These are phyloP conservation scores for Coracopsis vasa DNA, from an alignment of 2,113 vertebrate genomes.

Conservation along the genomic window DNA sequence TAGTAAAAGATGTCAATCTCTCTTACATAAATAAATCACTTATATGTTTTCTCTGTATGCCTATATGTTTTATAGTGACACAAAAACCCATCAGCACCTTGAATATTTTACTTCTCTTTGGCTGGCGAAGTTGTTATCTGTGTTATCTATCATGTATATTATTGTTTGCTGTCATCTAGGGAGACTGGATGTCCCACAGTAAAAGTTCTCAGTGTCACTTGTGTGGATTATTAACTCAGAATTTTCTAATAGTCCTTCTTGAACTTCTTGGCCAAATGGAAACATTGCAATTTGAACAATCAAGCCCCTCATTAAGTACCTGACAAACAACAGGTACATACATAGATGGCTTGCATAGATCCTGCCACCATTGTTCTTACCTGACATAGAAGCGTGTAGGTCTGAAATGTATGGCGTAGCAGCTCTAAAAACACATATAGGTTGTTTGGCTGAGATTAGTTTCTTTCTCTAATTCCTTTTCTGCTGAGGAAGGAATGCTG, in stretches of 20 bases:
- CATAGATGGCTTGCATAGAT: neutral
- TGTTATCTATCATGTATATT: neutral
- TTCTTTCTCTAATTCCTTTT: constrained; percentile 24
- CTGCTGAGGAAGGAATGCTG: constrained; percentile 12
- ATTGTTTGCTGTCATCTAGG: neutral
- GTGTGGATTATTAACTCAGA: neutral
- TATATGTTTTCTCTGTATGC: neutral
- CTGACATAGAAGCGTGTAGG: neutral
- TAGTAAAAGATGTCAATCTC: neutral
- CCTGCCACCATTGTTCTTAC: neutral
- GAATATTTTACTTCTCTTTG: neutral
- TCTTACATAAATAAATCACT: neutral
- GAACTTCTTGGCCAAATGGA: neutral
- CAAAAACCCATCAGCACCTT: neutral
- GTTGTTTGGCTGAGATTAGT: constrained; percentile 11
- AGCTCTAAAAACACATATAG: neutral
- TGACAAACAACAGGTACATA: neutral
- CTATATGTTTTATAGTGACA: neutral
- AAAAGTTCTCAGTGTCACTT: neutral
- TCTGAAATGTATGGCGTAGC: neutral
- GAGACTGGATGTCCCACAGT: neutral
- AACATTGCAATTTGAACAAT: neutral
- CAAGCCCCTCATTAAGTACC: neutral
- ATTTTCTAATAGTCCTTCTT: neutral
- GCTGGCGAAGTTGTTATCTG: neutral